A percentile compares a stretch with the other conserved stretches of the same genome.
These are phyloP conservation scores for Priocnemis perturbator DNA, from an alignment of 2,888 invertebrate species.

Conservation along the genomic window DNA sequence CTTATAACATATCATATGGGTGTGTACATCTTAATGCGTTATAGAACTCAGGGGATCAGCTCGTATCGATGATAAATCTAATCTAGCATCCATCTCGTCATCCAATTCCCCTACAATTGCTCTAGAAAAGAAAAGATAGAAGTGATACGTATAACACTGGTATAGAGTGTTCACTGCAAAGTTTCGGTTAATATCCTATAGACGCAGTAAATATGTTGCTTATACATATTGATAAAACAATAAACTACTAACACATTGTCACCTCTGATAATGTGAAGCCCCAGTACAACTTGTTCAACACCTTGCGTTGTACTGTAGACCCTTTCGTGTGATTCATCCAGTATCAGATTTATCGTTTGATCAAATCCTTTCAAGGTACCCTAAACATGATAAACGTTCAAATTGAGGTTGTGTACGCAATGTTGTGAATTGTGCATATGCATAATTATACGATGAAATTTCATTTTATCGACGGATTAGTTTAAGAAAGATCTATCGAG, in stretches of 20 bases:
- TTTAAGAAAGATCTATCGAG: background rate
- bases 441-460: background rate
- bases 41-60: slow-evolving; percentile 91
- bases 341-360: slow-evolving; percentile 98
- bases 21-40: slow-evolving; percentile 79
- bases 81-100: slow-evolving; percentile 87
- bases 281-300: slow-evolving; percentile 96
- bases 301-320: slow-evolving; percentile 96
- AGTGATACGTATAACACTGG: slow-evolving; percentile 12
- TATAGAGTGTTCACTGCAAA: background rate
- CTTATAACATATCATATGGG: slow-evolving; percentile 6
- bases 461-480: too few relatives aligned
- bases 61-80: slow-evolving; percentile 87
- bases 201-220: background rate
- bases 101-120: slow-evolving; percentile 91
- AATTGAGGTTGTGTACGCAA: slow-evolving; percentile 1
- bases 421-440: background rate
- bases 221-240: slow-evolving; percentile 7
- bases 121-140: slow-evolving; percentile 71
- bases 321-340: slow-evolving; percentile 98
- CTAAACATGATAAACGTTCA: slow-evolving; percentile 74
- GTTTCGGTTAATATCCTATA: background rate
- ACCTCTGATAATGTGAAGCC: slow-evolving; percentile 97
- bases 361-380: slow-evolving; percentile 99
- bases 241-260: slow-evolving; percentile 90